Percentiles rank a stretch among this genome's conserved stretches.
Evolutionary conservation across 2,113 vertebrate species (phyloP).

Genomic region (Hemiscyllium ocellatum): DNA sequence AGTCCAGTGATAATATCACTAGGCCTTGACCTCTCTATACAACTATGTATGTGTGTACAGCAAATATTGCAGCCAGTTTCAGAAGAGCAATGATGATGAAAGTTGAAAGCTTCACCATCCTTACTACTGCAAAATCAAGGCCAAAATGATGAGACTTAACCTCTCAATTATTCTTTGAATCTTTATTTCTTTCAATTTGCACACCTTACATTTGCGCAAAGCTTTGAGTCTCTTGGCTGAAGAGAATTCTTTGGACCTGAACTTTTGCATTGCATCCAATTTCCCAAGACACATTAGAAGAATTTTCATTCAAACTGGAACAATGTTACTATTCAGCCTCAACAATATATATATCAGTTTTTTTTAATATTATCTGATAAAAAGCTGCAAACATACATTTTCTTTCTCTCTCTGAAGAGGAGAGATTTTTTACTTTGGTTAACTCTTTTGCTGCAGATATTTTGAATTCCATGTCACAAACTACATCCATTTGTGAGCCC

Average conservation of each 20-base stretch:
- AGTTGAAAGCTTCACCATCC: background rate
- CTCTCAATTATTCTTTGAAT: background rate
- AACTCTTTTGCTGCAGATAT: background rate
- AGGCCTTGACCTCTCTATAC: too few relatives aligned
- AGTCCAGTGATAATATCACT: too few relatives aligned
- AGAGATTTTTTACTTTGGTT: background rate
- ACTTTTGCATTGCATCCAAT: background rate
- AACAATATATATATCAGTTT: background rate
- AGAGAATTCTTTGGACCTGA: background rate
- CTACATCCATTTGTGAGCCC: background rate
- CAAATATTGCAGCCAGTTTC: background rate
- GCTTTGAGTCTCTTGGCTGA: background rate
- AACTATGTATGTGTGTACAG: background rate
- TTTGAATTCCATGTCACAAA: background rate
- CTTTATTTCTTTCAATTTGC: background rate
- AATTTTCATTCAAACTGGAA: background rate
- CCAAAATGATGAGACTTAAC: background rate
- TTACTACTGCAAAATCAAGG: background rate
- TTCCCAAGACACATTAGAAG: background rate
- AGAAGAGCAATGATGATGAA: background rate
- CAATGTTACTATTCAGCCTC: background rate
- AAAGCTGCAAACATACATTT: background rate
- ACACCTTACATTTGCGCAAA: background rate
- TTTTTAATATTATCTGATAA: background rate
- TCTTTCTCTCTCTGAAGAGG: background rate